Conservation (phyloP, 2,797 vertebrate species). For the Melanotaenia maccullochi region DNA sequence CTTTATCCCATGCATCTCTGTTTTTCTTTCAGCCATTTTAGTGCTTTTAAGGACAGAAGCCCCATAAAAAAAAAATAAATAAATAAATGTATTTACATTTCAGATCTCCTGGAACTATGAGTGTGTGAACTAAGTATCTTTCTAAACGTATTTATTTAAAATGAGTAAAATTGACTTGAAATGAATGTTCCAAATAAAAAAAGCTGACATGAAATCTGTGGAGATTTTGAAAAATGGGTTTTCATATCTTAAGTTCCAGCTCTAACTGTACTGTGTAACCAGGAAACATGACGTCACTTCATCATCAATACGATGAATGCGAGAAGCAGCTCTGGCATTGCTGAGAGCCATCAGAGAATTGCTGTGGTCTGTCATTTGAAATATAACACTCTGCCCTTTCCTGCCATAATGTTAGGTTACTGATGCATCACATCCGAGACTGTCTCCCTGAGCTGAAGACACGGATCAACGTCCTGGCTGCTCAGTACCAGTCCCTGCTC, state of each 20-base stretch:
- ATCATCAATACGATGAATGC: not conserved
- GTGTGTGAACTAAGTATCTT: not conserved
- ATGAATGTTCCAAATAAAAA: too few relatives aligned
- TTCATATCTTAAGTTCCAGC: not conserved
- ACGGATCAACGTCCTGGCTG: constrained; percentile 96
- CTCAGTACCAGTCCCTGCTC: constrained; percentile 97
- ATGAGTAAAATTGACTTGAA: too few relatives aligned
- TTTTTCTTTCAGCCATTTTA: not conserved
- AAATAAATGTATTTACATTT: not conserved
- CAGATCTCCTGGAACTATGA: not conserved
- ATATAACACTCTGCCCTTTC: constrained; percentile 39
- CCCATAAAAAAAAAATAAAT: not conserved
- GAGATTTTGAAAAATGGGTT: not conserved
- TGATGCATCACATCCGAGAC: constrained; percentile 99
- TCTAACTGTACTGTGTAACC: not conserved
- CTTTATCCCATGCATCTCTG: not conserved
- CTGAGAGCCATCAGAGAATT: constrained; percentile 7
- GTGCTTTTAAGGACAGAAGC: not conserved
- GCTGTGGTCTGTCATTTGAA: constrained; percentile 20
- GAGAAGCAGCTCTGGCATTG: not conserved
- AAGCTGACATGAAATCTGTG: not conserved
- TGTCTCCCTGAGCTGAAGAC: constrained; percentile 98
- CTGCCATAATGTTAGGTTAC: constrained; percentile 81
- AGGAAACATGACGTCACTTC: not conserved
- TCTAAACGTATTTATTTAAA: not conserved